Evolutionary conservation across 1,140 invertebrate species (phyloP).

Genomic region (Ericerus pela): DNA sequence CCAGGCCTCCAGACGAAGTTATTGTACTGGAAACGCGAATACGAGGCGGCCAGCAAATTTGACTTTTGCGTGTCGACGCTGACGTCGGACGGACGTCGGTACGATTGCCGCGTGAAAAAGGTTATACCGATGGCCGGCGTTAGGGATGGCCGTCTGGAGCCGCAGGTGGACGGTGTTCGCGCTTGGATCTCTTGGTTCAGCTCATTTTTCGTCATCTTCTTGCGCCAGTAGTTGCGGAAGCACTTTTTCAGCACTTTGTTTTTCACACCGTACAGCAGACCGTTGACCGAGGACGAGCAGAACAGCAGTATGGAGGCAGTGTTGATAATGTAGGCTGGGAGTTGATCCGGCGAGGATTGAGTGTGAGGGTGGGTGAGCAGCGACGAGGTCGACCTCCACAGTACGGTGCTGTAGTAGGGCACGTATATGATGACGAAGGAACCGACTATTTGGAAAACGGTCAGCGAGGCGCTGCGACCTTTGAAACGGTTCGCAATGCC

Average conservation of each 20-base stretch:
- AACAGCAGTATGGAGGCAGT: conserved; percentile 41
- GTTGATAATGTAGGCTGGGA: conserved; percentile 32
- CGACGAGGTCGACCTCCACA: conserved; percentile 36
- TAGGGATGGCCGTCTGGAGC: conserved; percentile 52
- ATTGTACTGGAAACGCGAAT: conserved; percentile 25
- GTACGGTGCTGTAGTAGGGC: conserved; percentile 52
- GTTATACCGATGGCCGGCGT: conserved; percentile 45
- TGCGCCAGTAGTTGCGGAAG: conserved; percentile 62
- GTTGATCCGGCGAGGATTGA: neutral
- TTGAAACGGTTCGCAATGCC: conserved; percentile 36
- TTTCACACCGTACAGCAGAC: conserved; percentile 59
- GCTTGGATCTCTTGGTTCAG: conserved; percentile 58
- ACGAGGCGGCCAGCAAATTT: conserved; percentile 9
- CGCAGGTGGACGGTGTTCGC: conserved; percentile 55
- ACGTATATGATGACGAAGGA: conserved; percentile 54
- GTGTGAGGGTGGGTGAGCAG: conserved; percentile 16
- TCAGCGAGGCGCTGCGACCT: conserved; percentile 47
- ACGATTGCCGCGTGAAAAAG: conserved; percentile 16
- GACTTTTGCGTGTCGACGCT: conserved; percentile 11
- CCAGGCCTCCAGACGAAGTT: conserved; percentile 33
- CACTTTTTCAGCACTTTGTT: conserved; percentile 50
- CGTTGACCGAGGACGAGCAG: conserved; percentile 53
- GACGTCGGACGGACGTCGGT: conserved; percentile 18
- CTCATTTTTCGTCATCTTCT: conserved; percentile 60
- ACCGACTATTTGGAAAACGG: conserved; percentile 45